These are phyloP conservation scores for Rostratula benghalensis DNA, from an alignment of 2,113 vertebrate genomes.

Conservation along the genomic window DNA sequence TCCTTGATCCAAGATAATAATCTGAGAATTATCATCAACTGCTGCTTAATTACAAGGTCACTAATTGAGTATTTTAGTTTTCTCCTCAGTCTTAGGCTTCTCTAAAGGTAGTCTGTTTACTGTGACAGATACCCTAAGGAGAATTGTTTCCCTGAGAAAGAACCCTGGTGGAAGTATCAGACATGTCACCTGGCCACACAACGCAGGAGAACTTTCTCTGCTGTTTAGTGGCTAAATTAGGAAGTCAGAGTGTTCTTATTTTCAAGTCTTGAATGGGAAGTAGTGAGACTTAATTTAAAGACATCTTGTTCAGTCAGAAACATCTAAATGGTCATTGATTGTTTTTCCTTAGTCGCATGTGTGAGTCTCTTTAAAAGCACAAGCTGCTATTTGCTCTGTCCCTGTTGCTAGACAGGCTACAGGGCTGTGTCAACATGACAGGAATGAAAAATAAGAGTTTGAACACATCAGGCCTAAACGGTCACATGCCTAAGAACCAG, in stretches of 20 bases:
- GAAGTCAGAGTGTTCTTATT: slow-evolving; percentile 12
- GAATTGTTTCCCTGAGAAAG: neutral
- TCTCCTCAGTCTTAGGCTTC: neutral
- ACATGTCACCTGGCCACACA: neutral
- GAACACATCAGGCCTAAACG: neutral
- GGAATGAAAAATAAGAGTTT: neutral
- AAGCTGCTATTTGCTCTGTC: neutral
- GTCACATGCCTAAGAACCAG: neutral
- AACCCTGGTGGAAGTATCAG: neutral
- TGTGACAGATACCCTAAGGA: neutral
- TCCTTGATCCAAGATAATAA: neutral
- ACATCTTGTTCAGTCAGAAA: slow-evolving; percentile 57
- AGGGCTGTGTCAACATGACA: neutral
- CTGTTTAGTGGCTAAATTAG: slow-evolving; percentile 19
- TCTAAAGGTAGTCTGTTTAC: neutral
- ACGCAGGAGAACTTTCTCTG: neutral
- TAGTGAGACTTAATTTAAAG: slow-evolving; percentile 53
- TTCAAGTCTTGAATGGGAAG: neutral
- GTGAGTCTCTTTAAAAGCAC: neutral
- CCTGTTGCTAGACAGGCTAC: neutral
- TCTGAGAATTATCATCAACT: neutral
- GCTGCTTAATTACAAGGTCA: neutral
- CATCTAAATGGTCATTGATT: slow-evolving; percentile 53
- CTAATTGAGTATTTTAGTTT: neutral
- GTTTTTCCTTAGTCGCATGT: neutral